Base-by-base conservation (phyloP, 2,888 invertebrate genomes). In the Lithophane socia region DNA sequence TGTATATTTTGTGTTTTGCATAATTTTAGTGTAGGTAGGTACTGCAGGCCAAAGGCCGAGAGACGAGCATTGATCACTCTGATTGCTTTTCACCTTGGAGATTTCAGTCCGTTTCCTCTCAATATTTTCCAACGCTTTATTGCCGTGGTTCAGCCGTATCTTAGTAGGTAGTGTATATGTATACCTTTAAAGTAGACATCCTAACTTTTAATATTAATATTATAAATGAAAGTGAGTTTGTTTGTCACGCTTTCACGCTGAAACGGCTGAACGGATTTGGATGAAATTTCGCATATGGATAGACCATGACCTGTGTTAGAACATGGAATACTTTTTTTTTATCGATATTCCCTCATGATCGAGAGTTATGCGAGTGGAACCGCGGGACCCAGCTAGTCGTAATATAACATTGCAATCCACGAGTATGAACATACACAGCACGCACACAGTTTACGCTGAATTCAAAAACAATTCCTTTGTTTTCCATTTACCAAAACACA, bases 381-480 rank as follows among this genome's bases (percentile, higher is more conserved):
- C 37, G 5, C 37, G 37, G 37, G 37, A 37, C 37, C 5, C 37
- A 37, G 37, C 37, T 37, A 37, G 37, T 37, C 12, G 7, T 21
- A 37, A 37, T 37, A 21, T 9, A 60, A 60, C 18, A 12, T 13
- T 42, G n/a, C n/a, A n/a, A 66, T 49, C 4, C 13, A 21, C 2
- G 49, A 21, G 21, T 21, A 21, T 13, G 29, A n/a, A 21, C 2
- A 21, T 63, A 37, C n/a, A 1, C 18, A 37, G 13, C 61, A 67
- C 42, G 12, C 49, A 63, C 10, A 47, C n/a, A 56, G 18, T 63
- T 47, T 21, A 44, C 13, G 63, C 9, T 7, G 52, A 63, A 61
- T 24, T 8, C 65, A 70, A 74, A 60, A 63, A 71, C 73, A 85
- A 76, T 73, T 85, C 49, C 60, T 67, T 80, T 85, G 82, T 83